Evolutionary conservation across 2,113 vertebrate species (phyloP).

Genomic region (Potamarius usumacintae): DNA sequence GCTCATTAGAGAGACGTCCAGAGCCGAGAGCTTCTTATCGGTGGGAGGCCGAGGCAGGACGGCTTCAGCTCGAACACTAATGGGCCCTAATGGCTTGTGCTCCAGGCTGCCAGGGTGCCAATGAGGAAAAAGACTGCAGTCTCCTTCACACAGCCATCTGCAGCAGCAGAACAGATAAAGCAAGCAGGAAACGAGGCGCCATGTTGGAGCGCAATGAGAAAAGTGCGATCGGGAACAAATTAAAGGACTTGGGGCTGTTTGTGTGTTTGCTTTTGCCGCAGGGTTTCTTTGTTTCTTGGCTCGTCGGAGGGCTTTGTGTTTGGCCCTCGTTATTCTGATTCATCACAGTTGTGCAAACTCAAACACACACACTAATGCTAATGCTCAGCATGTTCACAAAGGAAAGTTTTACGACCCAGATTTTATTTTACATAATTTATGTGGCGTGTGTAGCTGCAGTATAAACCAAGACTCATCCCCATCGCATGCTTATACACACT

Average conservation of each 20-base stretch:
- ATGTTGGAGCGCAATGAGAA: conserved; percentile 6
- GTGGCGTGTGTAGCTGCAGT: too few relatives aligned
- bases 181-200: neutral
- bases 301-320: neutral
- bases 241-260: neutral
- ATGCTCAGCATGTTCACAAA: too few relatives aligned
- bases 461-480: too few relatives aligned
- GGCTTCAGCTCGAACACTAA: conserved; percentile 46
- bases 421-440: too few relatives aligned
- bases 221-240: conserved; percentile 14
- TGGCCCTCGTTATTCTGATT: conserved; percentile 8
- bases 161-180: conserved; percentile 13
- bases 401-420: too few relatives aligned
- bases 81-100: conserved; percentile 52
- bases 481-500: too few relatives aligned
- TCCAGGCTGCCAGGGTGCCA: conserved; percentile 32
- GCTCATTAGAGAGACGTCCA: conserved; percentile 46
- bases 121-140: conserved; percentile 20
- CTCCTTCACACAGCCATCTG: conserved; percentile 25
- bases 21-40: conserved; percentile 39
- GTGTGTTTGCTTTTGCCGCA: conserved; percentile 10
- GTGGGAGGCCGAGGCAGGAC: conserved; percentile 39
- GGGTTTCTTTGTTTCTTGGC: conserved; percentile 5
- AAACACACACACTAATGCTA: neutral
- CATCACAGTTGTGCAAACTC: neutral